Conservation (phyloP, 2,113 vertebrate genomes). For the Pelodiscus sinensis region DNA sequence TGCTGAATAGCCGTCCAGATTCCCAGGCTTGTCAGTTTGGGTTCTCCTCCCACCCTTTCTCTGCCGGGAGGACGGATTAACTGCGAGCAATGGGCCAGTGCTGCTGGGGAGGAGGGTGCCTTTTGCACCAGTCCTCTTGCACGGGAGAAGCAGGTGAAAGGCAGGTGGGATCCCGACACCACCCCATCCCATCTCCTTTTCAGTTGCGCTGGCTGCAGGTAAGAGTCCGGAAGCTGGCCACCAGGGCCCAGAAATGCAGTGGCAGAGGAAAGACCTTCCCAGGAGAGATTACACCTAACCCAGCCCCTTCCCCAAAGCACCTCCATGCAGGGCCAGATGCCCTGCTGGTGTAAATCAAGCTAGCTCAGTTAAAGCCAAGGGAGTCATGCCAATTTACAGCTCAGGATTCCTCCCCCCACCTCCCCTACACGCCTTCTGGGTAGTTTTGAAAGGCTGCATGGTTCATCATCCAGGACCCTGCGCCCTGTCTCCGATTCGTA, state of each 20-base stretch:
- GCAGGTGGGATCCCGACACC: accelerated
- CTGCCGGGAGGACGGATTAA: constrained; percentile 3
- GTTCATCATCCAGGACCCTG: not conserved
- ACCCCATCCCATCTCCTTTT: not conserved
- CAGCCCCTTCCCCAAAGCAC: no score
- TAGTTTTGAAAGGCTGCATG: not conserved
- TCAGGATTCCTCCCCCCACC: not conserved
- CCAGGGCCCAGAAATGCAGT: not conserved
- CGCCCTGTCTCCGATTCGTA: not conserved
- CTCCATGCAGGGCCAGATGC: not conserved
- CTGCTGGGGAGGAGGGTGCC: not conserved
- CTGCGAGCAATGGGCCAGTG: not conserved
- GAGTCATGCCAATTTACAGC: not conserved
- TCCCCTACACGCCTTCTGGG: not conserved
- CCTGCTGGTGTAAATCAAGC: not conserved
- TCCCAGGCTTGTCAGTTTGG: constrained; percentile 78
- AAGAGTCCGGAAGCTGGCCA: not conserved
- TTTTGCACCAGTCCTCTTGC: not conserved
- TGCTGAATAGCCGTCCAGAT: constrained; percentile 81
- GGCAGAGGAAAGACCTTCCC: not conserved
- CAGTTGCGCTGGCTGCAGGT: not conserved
- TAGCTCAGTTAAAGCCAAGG: not conserved
- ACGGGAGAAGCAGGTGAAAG: not conserved
- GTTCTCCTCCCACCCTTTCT: constrained; percentile 51
- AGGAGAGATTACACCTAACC: not conserved